Evolutionary conservation across 2,888 invertebrate genomes (phyloP), one percentile per base, ranked within the genome.

Genomic region (Drosophila phalerata): DNA sequence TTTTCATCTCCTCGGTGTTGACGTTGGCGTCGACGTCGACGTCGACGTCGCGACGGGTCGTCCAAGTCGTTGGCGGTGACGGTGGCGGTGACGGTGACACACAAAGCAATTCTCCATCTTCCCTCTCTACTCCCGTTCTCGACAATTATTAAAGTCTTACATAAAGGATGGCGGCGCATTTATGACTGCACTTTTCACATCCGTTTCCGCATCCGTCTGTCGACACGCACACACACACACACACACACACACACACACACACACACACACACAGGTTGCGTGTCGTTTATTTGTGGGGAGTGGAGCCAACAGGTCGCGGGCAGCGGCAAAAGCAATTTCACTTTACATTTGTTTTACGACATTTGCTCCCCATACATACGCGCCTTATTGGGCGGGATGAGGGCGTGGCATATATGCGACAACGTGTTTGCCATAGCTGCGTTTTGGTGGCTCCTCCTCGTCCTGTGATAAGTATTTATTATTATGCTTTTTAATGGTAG

Each of bases 291-390:
- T 82, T 73, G 61, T 49, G 40, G 64, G 47, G 48, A 42, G 53
- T 67, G 38, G 64, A 55, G 72, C 77, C 69, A 66, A 74, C 77
- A 87, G 85, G 88, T 83, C 88, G 70, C 74, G 82, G 85, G 71
- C 73, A 77, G 77, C 73, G 70, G 78, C 67, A 71, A 81, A 88
- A 85, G 88, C 89, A 85, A 85, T 85, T 85, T 85, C 85, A 86
- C 82, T 88, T 88, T 88, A 85, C 89, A 85, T 88, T 85, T 88
- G 85, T 84, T 85, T 85, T 85, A 88, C 89, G 85, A 89, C 85
- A 79, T 82, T 85, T 85, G 68, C 77, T 74, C 61, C 64, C 56
- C 66, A 61, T 65, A 67, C 56, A 71, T 49, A 75, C 43, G 69
- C 68, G 61, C 51, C 38, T 37, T 28, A 53, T 63, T 43, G 42